These are phyloP conservation scores for Dione vanillae DNA, from an alignment of 2,888 invertebrate species.

Conservation along the genomic window DNA sequence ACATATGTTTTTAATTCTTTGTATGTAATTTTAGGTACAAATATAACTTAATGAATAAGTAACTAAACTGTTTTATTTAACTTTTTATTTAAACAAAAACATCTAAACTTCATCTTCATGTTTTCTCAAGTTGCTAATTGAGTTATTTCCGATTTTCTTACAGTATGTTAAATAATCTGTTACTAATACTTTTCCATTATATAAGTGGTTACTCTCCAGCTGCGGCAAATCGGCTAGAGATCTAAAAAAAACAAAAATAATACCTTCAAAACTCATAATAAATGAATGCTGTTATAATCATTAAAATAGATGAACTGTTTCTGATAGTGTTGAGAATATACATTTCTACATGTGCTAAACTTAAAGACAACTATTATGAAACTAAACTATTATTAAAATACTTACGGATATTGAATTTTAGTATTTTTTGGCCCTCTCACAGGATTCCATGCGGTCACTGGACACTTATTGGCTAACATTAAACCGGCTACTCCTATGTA, in stretches of 20 bases:
- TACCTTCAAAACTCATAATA: background rate
- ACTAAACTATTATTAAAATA: constrained; percentile 13
- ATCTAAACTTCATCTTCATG: background rate
- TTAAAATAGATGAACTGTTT: background rate
- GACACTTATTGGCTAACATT: constrained; percentile 88
- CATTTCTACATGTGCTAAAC: too few species aligned
- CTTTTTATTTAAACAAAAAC: constrained; percentile 1
- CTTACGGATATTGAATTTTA: constrained; percentile 77
- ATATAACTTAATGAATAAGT: constrained; percentile 1
- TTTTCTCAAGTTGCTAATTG: background rate
- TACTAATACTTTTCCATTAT: constrained; percentile 75
- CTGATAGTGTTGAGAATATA: too few species aligned
- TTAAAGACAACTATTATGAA: too few species aligned
- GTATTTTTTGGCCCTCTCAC: constrained; percentile 84
- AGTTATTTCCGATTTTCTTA: constrained; percentile 66
- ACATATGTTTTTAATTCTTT: constrained; percentile 18
- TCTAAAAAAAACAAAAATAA: constrained; percentile 56
- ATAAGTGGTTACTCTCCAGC: constrained; percentile 68
- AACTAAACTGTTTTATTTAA: constrained; percentile 17
- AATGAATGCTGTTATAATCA: background rate
- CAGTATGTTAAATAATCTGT: constrained; percentile 78
- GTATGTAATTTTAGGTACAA: constrained; percentile 6
- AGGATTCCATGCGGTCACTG: constrained; percentile 89
- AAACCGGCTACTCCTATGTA: constrained; percentile 87
- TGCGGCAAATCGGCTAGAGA: constrained; percentile 62